Evolutionary conservation across 2,113 vertebrate species (phyloP), one percentile per base, ranked within the genome.

Genomic region (Brienomyrus longianalis): DNA sequence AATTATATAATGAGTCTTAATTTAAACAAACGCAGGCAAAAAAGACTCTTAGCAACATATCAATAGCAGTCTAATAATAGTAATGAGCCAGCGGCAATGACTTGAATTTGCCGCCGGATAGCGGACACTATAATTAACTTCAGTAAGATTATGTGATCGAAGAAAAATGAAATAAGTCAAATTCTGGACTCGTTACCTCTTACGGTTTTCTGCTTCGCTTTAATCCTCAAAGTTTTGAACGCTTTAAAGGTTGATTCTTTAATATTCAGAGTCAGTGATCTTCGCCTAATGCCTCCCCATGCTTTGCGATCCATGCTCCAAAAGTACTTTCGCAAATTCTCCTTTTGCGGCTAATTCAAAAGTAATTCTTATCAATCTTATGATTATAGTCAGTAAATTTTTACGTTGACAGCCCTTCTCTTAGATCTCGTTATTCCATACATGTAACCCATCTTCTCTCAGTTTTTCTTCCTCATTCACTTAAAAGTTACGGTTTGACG

Each of bases 231-330:
- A 27, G 86, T 23, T 35, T 19, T 52, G 17, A 90, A 52, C 5
- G 89, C 83, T 74, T 90, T 90, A 11, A 86, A 39, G 0, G 89
- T 86, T 21, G 89, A 90, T 31, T 87, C 83, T 87, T 84, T 70
- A 47, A 90, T n/a, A 45, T 87, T 56, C 6, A 90, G 56, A 87
- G 56, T 90, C 27, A 90, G 62, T 70, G 89, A 90, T 90, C 89
- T 86, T 87, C 52, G 54, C 52, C 89, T 56, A 48, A 90, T 10
- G 5, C 56, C 84, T 86, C 59, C 84, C 89, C 83, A 52, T 51
- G 27, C 56, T 54, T 77, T 90, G 43, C 89, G 56, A 50, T 90
- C 89, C 89, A 90, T 90, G 48, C 45, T 90, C 31, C 47, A 23
- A 15, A 56, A 74, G 17, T 84, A 48, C 17, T 84, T 52, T n/a